These are phyloP conservation scores for Patella caerulea DNA, from an alignment of 2,888 invertebrate species.

Conservation along the genomic window DNA sequence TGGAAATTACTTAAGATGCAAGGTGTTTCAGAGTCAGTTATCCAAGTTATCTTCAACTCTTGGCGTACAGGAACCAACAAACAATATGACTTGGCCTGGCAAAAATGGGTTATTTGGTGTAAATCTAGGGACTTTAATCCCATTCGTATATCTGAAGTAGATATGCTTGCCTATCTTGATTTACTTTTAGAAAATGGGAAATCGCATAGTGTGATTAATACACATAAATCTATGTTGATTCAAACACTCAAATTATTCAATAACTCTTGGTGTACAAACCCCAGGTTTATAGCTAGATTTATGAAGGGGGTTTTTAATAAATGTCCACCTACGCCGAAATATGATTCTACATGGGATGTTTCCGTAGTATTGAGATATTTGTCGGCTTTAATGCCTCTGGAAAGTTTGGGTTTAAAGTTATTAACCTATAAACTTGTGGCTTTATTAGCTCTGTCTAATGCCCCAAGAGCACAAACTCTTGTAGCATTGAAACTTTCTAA, in stretches of 20 bases:
- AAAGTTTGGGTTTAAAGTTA: no score
- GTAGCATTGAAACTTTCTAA: constrained; percentile 23
- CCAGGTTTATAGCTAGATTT: constrained; percentile 22
- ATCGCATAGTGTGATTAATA: neutral
- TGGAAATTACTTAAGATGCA: neutral
- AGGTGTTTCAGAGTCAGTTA: constrained; percentile 8
- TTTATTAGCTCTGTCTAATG: constrained; percentile 26
- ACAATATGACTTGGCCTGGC: neutral
- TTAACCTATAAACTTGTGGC: no score
- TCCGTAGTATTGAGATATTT: constrained; percentile 26
- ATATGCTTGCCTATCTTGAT: neutral
- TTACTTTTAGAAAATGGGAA: neutral
- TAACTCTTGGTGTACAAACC: neutral
- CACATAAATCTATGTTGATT: neutral
- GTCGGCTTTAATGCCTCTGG: no score
- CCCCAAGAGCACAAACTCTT: constrained; percentile 32
- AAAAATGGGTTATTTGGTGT: neutral
- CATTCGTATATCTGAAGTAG: constrained; percentile 18
- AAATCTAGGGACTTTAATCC: constrained; percentile 12
- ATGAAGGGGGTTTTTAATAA: constrained; percentile 31
- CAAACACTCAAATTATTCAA: neutral
- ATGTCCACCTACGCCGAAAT: constrained; percentile 32
- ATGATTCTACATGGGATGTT: constrained; percentile 36
- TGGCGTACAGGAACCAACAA: constrained; percentile 1
- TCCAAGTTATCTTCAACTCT: neutral